Evolutionary conservation across 2,113 vertebrate genomes (phyloP).

Genomic region (Rhinichthys klamathensis): DNA sequence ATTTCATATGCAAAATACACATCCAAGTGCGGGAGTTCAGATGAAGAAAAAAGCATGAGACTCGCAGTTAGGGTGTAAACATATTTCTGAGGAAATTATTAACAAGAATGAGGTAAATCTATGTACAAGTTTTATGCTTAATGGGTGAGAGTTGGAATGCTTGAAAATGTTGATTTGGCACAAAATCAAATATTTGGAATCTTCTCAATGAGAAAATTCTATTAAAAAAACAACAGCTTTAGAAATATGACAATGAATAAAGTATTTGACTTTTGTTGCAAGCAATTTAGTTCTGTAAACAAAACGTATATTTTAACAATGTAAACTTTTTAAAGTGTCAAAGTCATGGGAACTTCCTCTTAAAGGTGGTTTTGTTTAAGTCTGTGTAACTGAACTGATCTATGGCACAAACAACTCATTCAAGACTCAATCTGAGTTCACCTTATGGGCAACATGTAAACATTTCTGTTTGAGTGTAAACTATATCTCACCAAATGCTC

Average conservation of each 20-base stretch:
- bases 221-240: conserved; percentile 1
- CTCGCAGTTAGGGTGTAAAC: conserved; percentile 64
- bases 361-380: conserved; percentile 5
- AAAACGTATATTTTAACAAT: conserved; percentile 59
- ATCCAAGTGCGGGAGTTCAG: conserved; percentile 19
- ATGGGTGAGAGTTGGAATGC: conserved; percentile 29
- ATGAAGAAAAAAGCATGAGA: conserved; percentile 29
- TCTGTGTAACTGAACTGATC: conserved; percentile 36
- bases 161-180: conserved; percentile 38
- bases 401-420: conserved; percentile 29
- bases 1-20: conserved; percentile 44
- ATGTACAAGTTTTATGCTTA: conserved; percentile 40
- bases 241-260: neutral
- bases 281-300: conserved; percentile 67
- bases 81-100: conserved; percentile 41
- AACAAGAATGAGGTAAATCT: conserved; percentile 28
- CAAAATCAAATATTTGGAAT: conserved; percentile 5
- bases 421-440: conserved; percentile 38
- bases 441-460: conserved; percentile 68
- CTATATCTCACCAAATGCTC: conserved; percentile 54
- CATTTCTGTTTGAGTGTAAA: conserved; percentile 73
- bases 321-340: conserved; percentile 58
- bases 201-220: neutral
- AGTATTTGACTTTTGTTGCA: conserved; percentile 38
- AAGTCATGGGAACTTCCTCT: conserved; percentile 21